Evolutionary conservation across 2,797 vertebrate genomes (phyloP), one percentile per base, ranked within the genome.

Genomic region (Amblyraja radiata): DNA sequence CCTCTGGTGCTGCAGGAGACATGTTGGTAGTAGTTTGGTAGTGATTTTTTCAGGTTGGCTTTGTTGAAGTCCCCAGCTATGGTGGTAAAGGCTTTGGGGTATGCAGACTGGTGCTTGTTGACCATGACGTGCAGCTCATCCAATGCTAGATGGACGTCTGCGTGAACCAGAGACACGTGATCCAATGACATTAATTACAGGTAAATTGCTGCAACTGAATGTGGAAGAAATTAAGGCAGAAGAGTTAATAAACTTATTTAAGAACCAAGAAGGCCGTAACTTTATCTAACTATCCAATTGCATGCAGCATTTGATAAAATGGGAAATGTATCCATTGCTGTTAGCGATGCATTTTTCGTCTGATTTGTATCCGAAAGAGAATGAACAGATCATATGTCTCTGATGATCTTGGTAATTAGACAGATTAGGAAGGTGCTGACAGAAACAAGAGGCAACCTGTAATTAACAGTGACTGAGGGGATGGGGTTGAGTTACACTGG

Each of bases 381-480:
- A 91, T 32, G 23, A 90, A 39, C 71, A 92, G 11, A 25, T 46
- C 73, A 14, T 90, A 25, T 92, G 90, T 92, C 71, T 76, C 63
- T 88, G 84, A 68, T 58, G 65, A 71, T 58, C 36, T 76, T 7
- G 32, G 23, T 76, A 92, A 92, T 92, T 76, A 76, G 71, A 58
- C 90, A 73, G 90, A 92, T 74, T 92, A 76, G 90, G 28, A 39
- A 73, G 73, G 90, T 54, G 71, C 25, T 92, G 90, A 76, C 39
- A 92, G 90, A 92, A 76, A 92, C 73, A 54, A 46, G 39, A 76
- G 39, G 46, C 90, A 46, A 92, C 39, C 90, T 76, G 39, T 28
- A 92, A 92, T 92, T 92, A 54, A 58, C 90, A 76, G 14, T 92
- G 71, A 92, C 36, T 92, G 90, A 76, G 1, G 39, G 90, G 39